A percentile compares a stretch with the other conserved stretches of the same genome.
These are phyloP conservation scores for Polyommatus icarus DNA, from an alignment of 2,888 invertebrate genomes.

Conservation along the genomic window DNA sequence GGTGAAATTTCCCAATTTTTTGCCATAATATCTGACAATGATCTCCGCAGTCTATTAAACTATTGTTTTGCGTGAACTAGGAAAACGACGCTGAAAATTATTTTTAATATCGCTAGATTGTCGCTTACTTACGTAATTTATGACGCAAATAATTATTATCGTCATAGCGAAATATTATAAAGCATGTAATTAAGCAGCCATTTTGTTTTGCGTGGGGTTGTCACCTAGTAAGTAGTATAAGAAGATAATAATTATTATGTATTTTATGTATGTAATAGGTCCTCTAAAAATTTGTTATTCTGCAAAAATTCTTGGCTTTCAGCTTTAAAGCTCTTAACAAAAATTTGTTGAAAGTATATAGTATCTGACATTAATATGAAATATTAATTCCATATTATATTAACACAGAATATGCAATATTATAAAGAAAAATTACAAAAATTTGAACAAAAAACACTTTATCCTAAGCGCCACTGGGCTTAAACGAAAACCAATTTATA, in stretches of 20 bases:
- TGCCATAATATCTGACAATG: neutral
- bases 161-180: slow-evolving; percentile 18
- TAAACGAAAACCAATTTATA: neutral
- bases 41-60: neutral
- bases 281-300: too few species aligned
- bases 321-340: too few species aligned
- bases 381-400: too few species aligned
- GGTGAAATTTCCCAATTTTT: slow-evolving; percentile 9
- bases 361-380: too few species aligned
- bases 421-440: too few species aligned
- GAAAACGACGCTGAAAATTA: slow-evolving; percentile 8
- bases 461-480: neutral
- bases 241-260: neutral
- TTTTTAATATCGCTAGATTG: slow-evolving; percentile 17
- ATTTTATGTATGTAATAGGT: too few species aligned
- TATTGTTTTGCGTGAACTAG: slow-evolving; percentile 13
- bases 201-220: slow-evolving; percentile 9
- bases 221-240: neutral
- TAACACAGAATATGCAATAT: too few species aligned
- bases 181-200: neutral
- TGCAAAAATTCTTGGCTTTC: too few species aligned
- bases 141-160: slow-evolving; percentile 20
- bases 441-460: too few species aligned
- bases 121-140: slow-evolving; percentile 13
- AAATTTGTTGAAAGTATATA: too few species aligned